Base-by-base conservation (phyloP, 2,888 invertebrate species). In the Hipparchia semele region DNA sequence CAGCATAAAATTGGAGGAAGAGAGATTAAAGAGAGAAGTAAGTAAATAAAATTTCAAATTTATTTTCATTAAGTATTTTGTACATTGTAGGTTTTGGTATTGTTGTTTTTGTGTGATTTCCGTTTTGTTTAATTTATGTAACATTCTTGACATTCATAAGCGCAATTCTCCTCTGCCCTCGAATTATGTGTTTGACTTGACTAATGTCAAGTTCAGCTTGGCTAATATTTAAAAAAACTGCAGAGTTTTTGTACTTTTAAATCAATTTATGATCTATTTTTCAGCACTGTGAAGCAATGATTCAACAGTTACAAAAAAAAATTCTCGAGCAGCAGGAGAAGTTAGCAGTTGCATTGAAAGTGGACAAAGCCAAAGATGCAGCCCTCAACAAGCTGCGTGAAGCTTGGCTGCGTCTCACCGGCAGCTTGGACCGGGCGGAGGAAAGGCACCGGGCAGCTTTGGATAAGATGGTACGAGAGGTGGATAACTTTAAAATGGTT, bases 261-360 rank as follows among this genome's bases (percentile, higher is more conserved):
- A 59, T 9, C 5, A 62, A 62, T 6, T 13, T 62, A 2, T 12
- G 1, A 49, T 64, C 10, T 33, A 49, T 81, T 86, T 86, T 62
- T 83, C 39, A 97, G 96, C 97, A 97, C 82, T 97, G 97, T 80
- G 98, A 98, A 88, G 94, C 95, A 74, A 92, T 96, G 80, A 97
- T 98, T 68, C 96, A 96, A 81, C 95, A 96, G 68, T 87, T 97
- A 1, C 97, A 98, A 84, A 95, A 95, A 79, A 96, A 96, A 78
- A 88, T 96, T 68, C 88, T 97, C 46, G 97, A 97, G 79, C 96
- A 96, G 79, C 97, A 97, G 84, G 97, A 98, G 84, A 96, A 96
- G 80, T 85, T 98, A 49, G 96, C 97, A 0, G 97, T 97, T 0
- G 97, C 97, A 0, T 86, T 97, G 6, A 95, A 96, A 85, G 96